Conservation (phyloP, 2,888 invertebrate genomes). For the Synanthedon formicaeformis region DNA sequence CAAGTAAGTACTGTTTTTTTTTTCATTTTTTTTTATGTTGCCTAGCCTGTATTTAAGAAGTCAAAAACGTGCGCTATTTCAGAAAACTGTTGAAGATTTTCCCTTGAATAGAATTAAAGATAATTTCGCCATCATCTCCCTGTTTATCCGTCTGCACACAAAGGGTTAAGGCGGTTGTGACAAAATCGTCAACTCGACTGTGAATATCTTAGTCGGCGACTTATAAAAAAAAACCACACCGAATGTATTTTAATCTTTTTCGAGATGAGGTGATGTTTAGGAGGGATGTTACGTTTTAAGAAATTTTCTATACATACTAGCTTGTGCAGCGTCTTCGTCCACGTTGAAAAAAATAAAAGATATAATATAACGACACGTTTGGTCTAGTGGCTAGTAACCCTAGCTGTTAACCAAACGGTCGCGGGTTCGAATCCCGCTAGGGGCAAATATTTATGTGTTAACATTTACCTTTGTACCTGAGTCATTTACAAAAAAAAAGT, state of each 20-base stretch:
- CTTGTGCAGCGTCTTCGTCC: neutral
- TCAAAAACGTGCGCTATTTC: too few species aligned
- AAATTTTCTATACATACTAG: neutral
- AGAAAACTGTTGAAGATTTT: neutral
- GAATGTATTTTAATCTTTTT: constrained; percentile 17
- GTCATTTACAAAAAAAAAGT: too few species aligned
- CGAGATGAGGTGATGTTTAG: constrained; percentile 20
- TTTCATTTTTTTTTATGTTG: too few species aligned
- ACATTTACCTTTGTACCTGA: too few species aligned
- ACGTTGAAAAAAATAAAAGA: too few species aligned
- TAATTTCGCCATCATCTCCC: neutral
- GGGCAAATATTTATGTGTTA: too few species aligned
- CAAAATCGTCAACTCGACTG: constrained; percentile 40
- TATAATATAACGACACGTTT: too few species aligned
- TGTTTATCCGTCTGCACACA: constrained; percentile 31
- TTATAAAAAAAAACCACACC: constrained; percentile 22
- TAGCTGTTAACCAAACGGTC: too few species aligned
- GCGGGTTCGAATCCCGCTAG: too few species aligned
- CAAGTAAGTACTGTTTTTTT: too few species aligned
- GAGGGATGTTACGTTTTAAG: constrained; percentile 5
- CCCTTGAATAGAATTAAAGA: neutral
- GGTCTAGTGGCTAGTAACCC: too few species aligned
- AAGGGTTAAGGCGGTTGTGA: constrained; percentile 34
- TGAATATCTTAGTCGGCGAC: constrained; percentile 29
- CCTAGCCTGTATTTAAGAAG: too few species aligned